These are phyloP conservation scores for Aplochiton taeniatus DNA, from an alignment of 2,797 vertebrate species.

Conservation along the genomic window DNA sequence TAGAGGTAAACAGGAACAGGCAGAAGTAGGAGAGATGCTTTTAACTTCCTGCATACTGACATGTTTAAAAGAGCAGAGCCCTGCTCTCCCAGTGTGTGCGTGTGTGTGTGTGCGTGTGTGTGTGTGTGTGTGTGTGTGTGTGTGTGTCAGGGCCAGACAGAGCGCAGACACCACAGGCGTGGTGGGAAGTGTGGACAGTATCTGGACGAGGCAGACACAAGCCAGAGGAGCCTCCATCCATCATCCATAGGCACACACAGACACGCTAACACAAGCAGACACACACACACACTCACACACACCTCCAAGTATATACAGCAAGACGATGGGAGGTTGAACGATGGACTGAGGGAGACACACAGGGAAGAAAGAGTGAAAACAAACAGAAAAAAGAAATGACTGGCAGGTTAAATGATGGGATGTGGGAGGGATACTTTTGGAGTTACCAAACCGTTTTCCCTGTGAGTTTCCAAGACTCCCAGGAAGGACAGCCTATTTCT, in stretches of 20 bases:
- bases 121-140: slow-evolving; percentile 17
- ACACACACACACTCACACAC: neutral
- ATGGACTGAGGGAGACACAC: too few relatives aligned
- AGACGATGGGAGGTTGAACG: too few relatives aligned
- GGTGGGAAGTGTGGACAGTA: slow-evolving; percentile 27
- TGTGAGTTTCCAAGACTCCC: too few relatives aligned
- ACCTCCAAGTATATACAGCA: neutral
- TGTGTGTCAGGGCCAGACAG: slow-evolving; percentile 17
- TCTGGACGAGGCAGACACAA: slow-evolving; percentile 15
- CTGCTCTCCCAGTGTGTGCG: neutral
- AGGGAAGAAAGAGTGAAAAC: too few relatives aligned
- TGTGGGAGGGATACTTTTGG: too few relatives aligned
- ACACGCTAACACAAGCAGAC: neutral
- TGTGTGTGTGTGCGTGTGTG: slow-evolving; percentile 21
- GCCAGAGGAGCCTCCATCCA: slow-evolving; percentile 14
- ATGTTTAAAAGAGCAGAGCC: slow-evolving; percentile 54
- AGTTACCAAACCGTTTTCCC: too few relatives aligned
- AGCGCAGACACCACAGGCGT: slow-evolving; percentile 25
- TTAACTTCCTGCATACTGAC: slow-evolving; percentile 47
- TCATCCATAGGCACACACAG: slow-evolving; percentile 1
- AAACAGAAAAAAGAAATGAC: too few relatives aligned
- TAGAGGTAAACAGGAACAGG: slow-evolving; percentile 36
- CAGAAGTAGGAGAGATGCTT: slow-evolving; percentile 25
- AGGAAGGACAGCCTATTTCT: too few relatives aligned
- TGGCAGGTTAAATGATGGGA: too few relatives aligned